Base-by-base conservation (phyloP, 1,140 invertebrate species). In the Neodiprion pinetum region DNA sequence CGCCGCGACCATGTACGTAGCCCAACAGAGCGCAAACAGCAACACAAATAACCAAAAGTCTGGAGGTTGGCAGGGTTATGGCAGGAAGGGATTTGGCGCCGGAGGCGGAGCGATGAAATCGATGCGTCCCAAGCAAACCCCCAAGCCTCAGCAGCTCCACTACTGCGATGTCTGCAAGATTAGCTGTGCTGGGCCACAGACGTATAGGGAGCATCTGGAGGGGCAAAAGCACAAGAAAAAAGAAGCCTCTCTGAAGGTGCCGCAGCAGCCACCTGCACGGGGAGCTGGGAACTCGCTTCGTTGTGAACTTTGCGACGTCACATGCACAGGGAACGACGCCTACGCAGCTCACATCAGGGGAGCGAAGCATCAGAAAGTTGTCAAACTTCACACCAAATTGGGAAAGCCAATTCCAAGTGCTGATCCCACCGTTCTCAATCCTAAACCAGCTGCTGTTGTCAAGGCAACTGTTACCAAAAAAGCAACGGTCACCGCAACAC, bases 201-300 rank as follows among this genome's bases (percentile, higher is more conserved):
- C 98, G 0, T 99, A 99, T 87, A 93, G 97, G 72, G 98, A 99
- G 86, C 98, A 99, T 91, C 89, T 99, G 77, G 97, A 98, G 86
- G 98, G 98, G 0, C 97, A 99, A 88, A 98, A 98, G 85, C 98
- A 99, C 88, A 99, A 99, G 90, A 99, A 99, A 90, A 98, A 98
- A 85, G 98, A 99, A 85, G 95, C 95, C 12, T 94, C 95, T 10
- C 91, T 94, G 17, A 98, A 98, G 89, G 92, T 91, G 90, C 93
- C 90, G 50, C 85, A 88, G 80, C 91, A 86, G 83, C 91, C 83
- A 82, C 89, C 84, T 68, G 86, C 85, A 5, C 81, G 83, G 7
- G 87, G 85, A 40, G 93, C 93, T 74, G 92, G 93, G 47, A 95
- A 95, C 83, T 92, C 91, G 5, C 89, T 96, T 72, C 91, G 95